These are phyloP conservation scores for Epinephelus coioides DNA, from an alignment of 2,797 vertebrate genomes.

Conservation along the genomic window DNA sequence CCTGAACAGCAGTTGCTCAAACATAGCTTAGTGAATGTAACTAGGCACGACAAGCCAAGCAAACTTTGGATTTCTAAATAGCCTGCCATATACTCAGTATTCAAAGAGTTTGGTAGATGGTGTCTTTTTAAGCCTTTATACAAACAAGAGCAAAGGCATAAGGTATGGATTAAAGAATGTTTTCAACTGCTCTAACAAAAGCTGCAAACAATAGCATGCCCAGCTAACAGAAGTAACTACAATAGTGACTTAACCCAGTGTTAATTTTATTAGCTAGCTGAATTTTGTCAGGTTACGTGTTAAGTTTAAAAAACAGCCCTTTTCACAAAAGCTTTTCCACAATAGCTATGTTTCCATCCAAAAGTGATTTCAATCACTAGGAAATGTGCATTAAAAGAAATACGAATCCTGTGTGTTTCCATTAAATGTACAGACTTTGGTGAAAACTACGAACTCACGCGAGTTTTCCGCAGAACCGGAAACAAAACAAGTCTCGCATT, in stretches of 20 bases:
- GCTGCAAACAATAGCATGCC: neutral
- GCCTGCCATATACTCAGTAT: neutral
- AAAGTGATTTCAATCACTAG: too few relatives aligned
- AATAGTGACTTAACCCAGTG: neutral
- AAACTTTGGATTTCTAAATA: neutral
- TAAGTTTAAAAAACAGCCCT: neutral
- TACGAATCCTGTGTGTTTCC: too few relatives aligned
- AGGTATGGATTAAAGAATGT: neutral
- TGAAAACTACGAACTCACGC: too few relatives aligned
- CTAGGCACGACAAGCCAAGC: neutral
- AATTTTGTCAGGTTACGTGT: neutral
- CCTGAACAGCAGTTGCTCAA: neutral
- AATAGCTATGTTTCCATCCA: too few relatives aligned
- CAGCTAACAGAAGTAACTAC: neutral
- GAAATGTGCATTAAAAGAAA: too few relatives aligned
- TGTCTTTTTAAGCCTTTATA: neutral
- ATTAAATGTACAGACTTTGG: too few relatives aligned
- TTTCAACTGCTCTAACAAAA: neutral
- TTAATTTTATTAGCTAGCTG: neutral
- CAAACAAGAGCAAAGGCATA: neutral
- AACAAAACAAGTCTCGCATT: too few relatives aligned
- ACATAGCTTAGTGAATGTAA: neutral
- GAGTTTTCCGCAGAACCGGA: too few relatives aligned
- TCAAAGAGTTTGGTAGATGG: neutral
- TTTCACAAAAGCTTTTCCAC: neutral